Conservation (phyloP, 2,888 invertebrate species). For the Meteorus colon region DNA sequence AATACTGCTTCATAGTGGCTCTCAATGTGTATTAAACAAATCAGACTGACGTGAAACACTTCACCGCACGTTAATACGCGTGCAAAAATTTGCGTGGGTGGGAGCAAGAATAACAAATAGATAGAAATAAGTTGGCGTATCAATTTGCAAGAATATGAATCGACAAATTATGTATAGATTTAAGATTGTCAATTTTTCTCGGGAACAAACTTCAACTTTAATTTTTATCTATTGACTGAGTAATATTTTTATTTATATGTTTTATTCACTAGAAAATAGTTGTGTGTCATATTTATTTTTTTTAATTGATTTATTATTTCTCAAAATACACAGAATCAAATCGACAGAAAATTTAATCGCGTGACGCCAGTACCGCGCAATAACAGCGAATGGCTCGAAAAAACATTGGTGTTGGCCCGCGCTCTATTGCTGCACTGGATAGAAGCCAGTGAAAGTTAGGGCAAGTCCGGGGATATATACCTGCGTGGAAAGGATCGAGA, state of each 20-base stretch:
- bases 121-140: no score
- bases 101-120: neutral
- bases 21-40: neutral
- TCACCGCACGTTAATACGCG: constrained; percentile 17
- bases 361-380: constrained; percentile 57
- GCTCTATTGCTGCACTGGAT: constrained; percentile 52
- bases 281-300: no score
- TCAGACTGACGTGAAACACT: constrained; percentile 25
- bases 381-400: constrained; percentile 69
- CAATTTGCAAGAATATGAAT: no score
- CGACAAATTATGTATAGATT: no score
- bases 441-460: constrained; percentile 67
- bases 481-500: constrained; percentile 6
- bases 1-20: neutral
- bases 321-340: neutral
- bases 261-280: no score
- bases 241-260: no score
- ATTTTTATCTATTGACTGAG: no score
- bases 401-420: constrained; percentile 46
- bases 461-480: constrained; percentile 35
- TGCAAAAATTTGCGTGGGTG: constrained; percentile 25
- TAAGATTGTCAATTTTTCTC: no score
- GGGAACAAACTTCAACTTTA: no score
- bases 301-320: neutral
- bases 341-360: constrained; percentile 19